These are phyloP conservation scores for Diadema setosum DNA, from an alignment of 35 echinoderm and acorn worm genomes.

Conservation along the genomic window DNA sequence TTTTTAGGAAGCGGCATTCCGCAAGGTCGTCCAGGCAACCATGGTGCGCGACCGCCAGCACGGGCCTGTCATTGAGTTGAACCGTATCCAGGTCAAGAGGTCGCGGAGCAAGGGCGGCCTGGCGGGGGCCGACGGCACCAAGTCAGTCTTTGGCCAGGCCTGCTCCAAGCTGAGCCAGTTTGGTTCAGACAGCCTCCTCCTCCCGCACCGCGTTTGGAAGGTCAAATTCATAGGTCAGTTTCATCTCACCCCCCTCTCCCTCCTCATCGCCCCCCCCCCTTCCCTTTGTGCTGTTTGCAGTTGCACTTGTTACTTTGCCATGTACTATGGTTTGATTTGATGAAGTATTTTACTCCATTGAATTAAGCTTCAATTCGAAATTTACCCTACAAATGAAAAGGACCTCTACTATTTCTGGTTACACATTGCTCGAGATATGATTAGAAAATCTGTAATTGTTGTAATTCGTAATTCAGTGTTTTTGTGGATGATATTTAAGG, in stretches of 20 bases:
- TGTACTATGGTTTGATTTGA: too few species aligned
- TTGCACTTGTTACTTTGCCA: too few species aligned
- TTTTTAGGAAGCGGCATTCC: conserved; percentile 93
- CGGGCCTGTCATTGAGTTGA: conserved; percentile 87
- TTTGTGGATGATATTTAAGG: too few species aligned
- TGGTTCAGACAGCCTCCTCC: conserved; percentile 79
- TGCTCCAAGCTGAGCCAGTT: conserved; percentile 92
- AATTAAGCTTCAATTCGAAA: too few species aligned
- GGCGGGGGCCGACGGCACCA: conserved; percentile 91
- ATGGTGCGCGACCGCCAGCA: conserved; percentile 91
- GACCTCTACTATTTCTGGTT: too few species aligned
- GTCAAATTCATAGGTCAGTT: conserved; percentile 97
- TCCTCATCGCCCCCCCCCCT: neutral
- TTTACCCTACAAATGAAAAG: too few species aligned
- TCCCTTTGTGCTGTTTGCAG: too few species aligned
- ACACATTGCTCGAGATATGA: too few species aligned
- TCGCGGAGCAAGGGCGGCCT: conserved; percentile 96
- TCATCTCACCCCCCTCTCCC: neutral
- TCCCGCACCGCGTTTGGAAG: conserved; percentile 98
- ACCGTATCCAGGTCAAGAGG: conserved; percentile 96
- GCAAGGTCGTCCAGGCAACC: conserved; percentile 90
- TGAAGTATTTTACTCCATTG: too few species aligned
- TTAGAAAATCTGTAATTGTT: too few species aligned
- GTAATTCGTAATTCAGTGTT: too few species aligned
- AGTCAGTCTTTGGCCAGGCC: conserved; percentile 96